A percentile compares a stretch with the other conserved stretches of the same genome.
Evolutionary conservation across 2,797 vertebrate genomes (phyloP).

Genomic region (Platyrinchus mystaceus): DNA sequence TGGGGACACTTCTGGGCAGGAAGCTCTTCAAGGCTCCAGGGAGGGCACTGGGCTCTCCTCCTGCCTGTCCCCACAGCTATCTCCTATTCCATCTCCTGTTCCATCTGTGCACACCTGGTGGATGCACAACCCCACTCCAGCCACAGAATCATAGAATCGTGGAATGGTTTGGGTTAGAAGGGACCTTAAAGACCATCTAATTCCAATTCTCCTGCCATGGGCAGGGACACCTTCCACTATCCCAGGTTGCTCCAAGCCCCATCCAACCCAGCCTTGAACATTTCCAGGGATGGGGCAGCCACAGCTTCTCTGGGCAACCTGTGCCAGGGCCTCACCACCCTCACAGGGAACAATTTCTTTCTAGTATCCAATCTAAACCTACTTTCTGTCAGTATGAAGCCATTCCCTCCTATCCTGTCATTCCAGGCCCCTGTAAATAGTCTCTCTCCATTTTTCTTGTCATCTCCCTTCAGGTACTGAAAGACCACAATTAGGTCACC

Average conservation of each 20-base stretch:
- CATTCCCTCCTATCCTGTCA: not conserved
- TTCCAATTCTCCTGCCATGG: not conserved
- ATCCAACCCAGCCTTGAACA: not conserved
- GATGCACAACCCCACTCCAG: accelerated
- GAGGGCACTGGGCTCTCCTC: not conserved
- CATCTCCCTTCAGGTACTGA: not conserved
- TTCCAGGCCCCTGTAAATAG: not conserved
- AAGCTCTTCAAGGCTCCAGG: not conserved
- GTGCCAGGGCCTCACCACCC: accelerated
- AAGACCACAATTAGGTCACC: not conserved
- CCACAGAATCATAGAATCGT: not conserved
- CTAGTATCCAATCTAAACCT: not conserved
- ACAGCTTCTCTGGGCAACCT: not conserved
- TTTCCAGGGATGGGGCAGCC: not conserved
- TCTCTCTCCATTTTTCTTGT: not conserved
- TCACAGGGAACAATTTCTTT: not conserved
- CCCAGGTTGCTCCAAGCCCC: not conserved
- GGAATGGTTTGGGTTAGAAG: not conserved
- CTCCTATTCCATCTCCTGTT: not conserved
- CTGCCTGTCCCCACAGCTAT: not conserved
- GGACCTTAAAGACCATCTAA: not conserved
- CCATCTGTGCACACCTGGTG: not conserved
- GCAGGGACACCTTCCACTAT: not conserved
- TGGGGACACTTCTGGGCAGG: not conserved
- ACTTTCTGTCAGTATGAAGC: not conserved